Base-by-base conservation (phyloP, 2,888 invertebrate genomes). In the Drosophila cognata region DNA sequence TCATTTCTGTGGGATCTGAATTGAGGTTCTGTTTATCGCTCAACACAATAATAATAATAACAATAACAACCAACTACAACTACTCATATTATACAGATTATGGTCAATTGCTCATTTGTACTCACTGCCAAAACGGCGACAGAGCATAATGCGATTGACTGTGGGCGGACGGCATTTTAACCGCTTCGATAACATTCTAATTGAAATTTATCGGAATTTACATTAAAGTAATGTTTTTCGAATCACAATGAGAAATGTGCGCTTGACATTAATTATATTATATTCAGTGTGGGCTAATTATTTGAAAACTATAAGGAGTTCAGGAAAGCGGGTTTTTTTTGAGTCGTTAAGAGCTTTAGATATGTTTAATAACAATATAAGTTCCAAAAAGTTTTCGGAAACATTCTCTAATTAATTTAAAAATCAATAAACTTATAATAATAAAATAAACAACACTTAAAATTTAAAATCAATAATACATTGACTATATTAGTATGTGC, bases 1-100 rank as follows among this genome's bases (percentile, higher is more conserved):
- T 79, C 80, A 81, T 75, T 86, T 71, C 46, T 66, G 69, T 71
- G 59, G 50, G 58, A 48, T 77, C 65, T 57, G 25, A 64, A 74
- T 71, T 48, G 64, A 28, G 36, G 25, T 10, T 36, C 55, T 35
- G 31, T 35, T 41, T 48, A 16, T 31, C 28, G n/a, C 35, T 60
- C 70, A 46, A 48, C 46, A 48, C 46, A 53, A n/a, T 36, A 35
- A 36, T 74, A 38, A 43, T 50, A 56, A 51, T 71, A 38, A 48
- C 41, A 60, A 55, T 53, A 51, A 31, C 36, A 31, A 41, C 48
- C 52, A 56, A 38, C 56, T 28, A 46, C 28, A 38, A 38, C 36
- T 13, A 29, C 29, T 52, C 31, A 61, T 46, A 71, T 53, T 38
- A 29, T 31, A 52, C 46, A 48, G 60, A 71, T 79, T 78, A 66